These are phyloP conservation scores for Diceros bicornis DNA, from an alignment of 2,797 vertebrate species.

Conservation along the genomic window DNA sequence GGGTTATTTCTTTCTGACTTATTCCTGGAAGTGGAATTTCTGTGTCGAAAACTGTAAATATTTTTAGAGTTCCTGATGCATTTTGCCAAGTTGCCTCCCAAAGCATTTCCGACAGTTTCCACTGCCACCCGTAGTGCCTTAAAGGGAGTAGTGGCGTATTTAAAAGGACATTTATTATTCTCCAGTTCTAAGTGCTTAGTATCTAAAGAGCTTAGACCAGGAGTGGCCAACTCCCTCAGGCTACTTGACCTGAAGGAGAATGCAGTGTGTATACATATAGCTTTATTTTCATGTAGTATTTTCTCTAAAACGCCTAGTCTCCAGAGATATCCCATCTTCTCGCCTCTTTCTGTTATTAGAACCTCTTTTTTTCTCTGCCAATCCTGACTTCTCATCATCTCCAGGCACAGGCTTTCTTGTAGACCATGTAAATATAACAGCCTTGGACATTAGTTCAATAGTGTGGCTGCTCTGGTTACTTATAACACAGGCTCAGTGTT, in stretches of 20 bases:
- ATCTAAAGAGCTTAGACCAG: slow-evolving; percentile 4
- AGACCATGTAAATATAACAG: background rate
- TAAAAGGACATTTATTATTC: background rate
- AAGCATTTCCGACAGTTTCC: background rate
- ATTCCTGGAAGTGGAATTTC: slow-evolving; percentile 58
- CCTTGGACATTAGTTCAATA: background rate
- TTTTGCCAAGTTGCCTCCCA: slow-evolving; percentile 38
- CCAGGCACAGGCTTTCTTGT: background rate
- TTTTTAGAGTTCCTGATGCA: slow-evolving; percentile 10
- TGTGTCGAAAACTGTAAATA: background rate
- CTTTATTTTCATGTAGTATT: background rate
- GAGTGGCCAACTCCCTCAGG: background rate
- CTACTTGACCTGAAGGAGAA: background rate
- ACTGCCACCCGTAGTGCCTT: background rate
- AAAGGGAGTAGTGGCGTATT: background rate
- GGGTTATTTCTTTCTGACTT: slow-evolving; percentile 37
- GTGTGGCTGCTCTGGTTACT: background rate
- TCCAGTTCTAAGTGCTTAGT: background rate
- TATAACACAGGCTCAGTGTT: background rate
- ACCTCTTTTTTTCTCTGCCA: background rate
- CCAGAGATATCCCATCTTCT: background rate
- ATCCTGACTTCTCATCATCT: background rate
- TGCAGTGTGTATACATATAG: background rate
- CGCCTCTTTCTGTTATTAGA: background rate
- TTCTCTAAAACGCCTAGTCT: background rate